Percentiles rank a stretch among this genome's conserved stretches.
Conservation (phyloP, 1,140 invertebrate genomes). For the Hyposmocoma kahamanoa region DNA sequence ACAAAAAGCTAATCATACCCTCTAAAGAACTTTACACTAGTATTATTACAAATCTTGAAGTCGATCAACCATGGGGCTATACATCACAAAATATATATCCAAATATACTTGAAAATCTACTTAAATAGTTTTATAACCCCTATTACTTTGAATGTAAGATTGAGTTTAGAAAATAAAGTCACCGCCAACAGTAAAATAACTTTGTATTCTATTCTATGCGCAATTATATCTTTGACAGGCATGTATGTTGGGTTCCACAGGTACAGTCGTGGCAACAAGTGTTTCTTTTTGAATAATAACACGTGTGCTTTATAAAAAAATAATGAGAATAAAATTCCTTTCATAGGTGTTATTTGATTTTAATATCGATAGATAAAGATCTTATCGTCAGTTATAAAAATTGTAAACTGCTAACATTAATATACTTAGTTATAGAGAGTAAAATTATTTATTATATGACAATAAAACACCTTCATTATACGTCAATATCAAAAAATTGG, state of each 20-base stretch:
- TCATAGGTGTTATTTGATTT: too few species aligned
- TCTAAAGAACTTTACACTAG: constrained; percentile 16
- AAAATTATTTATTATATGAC: too few species aligned
- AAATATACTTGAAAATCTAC: constrained; percentile 4
- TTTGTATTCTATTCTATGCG: constrained; percentile 56
- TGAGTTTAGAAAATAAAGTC: constrained; percentile 12
- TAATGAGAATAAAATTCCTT: too few species aligned
- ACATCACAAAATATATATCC: constrained; percentile 34
- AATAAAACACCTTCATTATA: too few species aligned
- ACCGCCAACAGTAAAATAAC: constrained; percentile 23
- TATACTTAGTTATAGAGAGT: too few species aligned
- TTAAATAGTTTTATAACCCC: constrained; percentile 3
- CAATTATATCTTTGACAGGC: constrained; percentile 70
- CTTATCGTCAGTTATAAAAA: too few species aligned
- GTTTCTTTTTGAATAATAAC: too few species aligned
- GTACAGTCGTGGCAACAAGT: constrained; percentile 41
- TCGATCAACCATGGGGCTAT: constrained; percentile 59
- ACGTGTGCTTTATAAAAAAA: too few species aligned
- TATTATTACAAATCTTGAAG: constrained; percentile 55
- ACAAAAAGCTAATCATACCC: constrained; percentile 42
- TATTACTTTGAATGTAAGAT: constrained; percentile 23
- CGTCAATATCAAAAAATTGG: too few species aligned
- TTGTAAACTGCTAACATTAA: too few species aligned
- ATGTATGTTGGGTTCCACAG: constrained; percentile 36
- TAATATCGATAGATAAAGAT: too few species aligned